phyloP scores from a whole-genome alignment of 2,888 invertebrate species.

The Scaptodrosophila latifasciaeformis region DNA sequence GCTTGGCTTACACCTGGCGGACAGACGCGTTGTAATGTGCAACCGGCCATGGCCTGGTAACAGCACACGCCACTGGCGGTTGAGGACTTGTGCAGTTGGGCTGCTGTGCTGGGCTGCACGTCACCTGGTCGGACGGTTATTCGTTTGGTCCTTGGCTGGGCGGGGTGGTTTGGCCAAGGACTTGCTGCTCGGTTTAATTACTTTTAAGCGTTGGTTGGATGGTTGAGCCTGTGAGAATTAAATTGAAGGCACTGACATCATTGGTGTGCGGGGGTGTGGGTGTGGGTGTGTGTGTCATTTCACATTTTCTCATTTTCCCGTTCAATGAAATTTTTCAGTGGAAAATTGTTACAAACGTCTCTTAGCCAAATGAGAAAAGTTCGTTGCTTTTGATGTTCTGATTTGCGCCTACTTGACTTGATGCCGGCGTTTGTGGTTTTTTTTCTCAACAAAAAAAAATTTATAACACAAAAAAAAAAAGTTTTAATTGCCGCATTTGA shows the following conservation, averaged over 20 bases:
- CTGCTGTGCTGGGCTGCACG: constrained; percentile 12
- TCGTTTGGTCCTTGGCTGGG: constrained; percentile 9
- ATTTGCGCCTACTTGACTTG: constrained; percentile 11
- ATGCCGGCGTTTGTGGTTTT: background rate
- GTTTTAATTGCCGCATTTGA: constrained; percentile 23
- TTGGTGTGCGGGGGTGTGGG: too few species aligned
- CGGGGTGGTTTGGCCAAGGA: constrained; percentile 17
- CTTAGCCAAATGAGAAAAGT: constrained; percentile 54
- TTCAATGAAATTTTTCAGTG: constrained; percentile 53
- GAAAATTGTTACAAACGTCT: constrained; percentile 5
- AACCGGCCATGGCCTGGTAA: constrained; percentile 41
- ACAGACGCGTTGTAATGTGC: constrained; percentile 40
- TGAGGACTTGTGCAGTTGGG: constrained; percentile 1
- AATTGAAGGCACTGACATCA: too few species aligned
- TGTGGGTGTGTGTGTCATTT: too few species aligned
- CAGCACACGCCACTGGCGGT: constrained; percentile 39
- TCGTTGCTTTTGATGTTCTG: constrained; percentile 56
- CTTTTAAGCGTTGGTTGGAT: constrained; percentile 43
- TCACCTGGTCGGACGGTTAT: constrained; percentile 9
- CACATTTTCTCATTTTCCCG: constrained; percentile 67
- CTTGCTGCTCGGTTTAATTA: constrained; percentile 57
- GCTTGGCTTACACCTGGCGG: constrained; percentile 54
- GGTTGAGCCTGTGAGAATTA: constrained; percentile 16
- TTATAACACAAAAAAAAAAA: too few species aligned
- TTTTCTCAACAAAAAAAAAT: constrained; percentile 4